Conservation (phyloP, 1,140 invertebrate species). For the Octopus bimaculoides region DNA sequence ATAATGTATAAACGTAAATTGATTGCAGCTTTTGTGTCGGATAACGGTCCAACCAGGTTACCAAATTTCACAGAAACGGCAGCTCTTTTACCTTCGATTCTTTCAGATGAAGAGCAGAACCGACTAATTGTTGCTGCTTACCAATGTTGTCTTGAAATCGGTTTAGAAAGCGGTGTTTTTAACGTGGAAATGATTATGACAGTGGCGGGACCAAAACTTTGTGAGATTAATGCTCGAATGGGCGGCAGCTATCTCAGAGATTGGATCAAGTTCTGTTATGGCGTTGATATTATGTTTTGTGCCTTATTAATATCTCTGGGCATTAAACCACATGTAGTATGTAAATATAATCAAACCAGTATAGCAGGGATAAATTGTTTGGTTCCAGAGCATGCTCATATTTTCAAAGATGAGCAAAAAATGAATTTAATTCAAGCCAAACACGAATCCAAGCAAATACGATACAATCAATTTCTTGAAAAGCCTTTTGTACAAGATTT, state of each 20-base stretch:
- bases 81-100: slow-evolving; percentile 26
- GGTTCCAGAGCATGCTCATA: slow-evolving; percentile 24
- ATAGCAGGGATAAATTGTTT: slow-evolving; percentile 36
- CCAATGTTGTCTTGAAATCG: slow-evolving; percentile 37
- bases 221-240: slow-evolving; percentile 42
- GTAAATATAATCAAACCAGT: background rate
- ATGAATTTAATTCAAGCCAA: slow-evolving; percentile 14
- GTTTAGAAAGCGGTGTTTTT: slow-evolving; percentile 34
- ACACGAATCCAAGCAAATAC: slow-evolving; percentile 15
- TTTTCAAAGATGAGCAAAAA: slow-evolving; percentile 14
- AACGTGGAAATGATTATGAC: slow-evolving; percentile 43
- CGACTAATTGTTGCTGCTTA: slow-evolving; percentile 34
- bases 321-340: slow-evolving; percentile 24
- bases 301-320: slow-evolving; percentile 30
- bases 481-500: background rate
- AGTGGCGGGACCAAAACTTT: slow-evolving; percentile 32
- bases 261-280: slow-evolving; percentile 33
- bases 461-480: slow-evolving; percentile 27
- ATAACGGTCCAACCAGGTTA: slow-evolving; percentile 35
- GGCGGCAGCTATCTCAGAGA: slow-evolving; percentile 38
- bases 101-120: slow-evolving; percentile 26
- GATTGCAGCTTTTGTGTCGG: slow-evolving; percentile 35
- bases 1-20: slow-evolving; percentile 31
- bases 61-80: slow-evolving; percentile 28
- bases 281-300: slow-evolving; percentile 31